Evolutionary conservation across 2,797 vertebrate genomes (phyloP), one percentile per base, ranked within the genome.

Genomic region (Muraenolepis orangiensis): DNA sequence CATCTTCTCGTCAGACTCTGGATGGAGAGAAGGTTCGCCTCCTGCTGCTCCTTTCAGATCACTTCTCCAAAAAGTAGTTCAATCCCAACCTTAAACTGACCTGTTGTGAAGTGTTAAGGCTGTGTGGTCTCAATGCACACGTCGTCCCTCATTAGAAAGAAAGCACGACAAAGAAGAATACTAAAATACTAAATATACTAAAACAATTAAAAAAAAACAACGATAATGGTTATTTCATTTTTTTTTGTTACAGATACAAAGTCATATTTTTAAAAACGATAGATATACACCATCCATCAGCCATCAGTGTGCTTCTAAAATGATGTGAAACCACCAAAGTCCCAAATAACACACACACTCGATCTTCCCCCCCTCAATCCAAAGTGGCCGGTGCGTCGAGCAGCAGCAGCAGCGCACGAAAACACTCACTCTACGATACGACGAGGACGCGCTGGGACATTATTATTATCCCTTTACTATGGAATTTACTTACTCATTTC

Each of bases 401-500:
- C 84, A 78, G 85, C 80, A 74, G 87, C 81, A 79, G 80, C 84
- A 78, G 85, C 80, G 75, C 76, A 83, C 70, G 76, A 85, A 84
- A 84, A 86, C n/a, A n/a, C n/a, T n/a, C n/a, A n/a, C n/a, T n/a
- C 36, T 82, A 87, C 72, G 79, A 85, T 82, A 76, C n/a, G 91
- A 91, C 90, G 87, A 84, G 93, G 90, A 83, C 89, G 88, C 85
- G 93, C 94, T 91, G 90, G 95, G 95, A 95, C 94, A 96, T 95
- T 97, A n/a, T n/a, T n/a, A n/a, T n/a, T n/a, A n/a, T n/a, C n/a
- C n/a, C n/a, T 95, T 93, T 93, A 93, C 94, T 94, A 94, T 90
- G 90, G 93, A 94, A 95, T 95, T 95, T 94, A 93, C 78, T 94
- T 94, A n/a, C 94, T 95, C 92, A 93, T 96, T 95, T 96, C 92